Evolutionary conservation across 2,113 vertebrate genomes (phyloP), one percentile per base, ranked within the genome.

Genomic region (Eurystomus gularis): DNA sequence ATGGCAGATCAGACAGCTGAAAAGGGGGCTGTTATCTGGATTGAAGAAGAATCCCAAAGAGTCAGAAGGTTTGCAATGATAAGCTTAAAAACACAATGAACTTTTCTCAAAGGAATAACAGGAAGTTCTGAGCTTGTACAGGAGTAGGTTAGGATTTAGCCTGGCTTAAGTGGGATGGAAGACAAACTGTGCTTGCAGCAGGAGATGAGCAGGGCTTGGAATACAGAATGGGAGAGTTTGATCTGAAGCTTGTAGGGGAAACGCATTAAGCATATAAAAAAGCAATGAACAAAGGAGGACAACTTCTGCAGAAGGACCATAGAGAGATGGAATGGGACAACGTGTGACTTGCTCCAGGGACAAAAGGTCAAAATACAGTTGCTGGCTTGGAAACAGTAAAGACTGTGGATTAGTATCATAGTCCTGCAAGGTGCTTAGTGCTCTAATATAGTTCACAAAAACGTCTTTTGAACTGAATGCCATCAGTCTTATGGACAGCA

Each of bases 111-210:
- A 91, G 84, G 73, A 73, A 42, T 86, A 75, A 61, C 46, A 87
- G 92, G 90, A 93, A 93, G 88, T 95, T 91, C 62, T 90, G 68
- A 82, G 87, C 85, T 90, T 90, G 77, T 91, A 90, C 37, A 70
- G 46, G 64, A 95, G 49, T 46, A 77, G 14, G 29, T 93, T 92
- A 85, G 90, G 86, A 94, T 96, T 96, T 96, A 93, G 83, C 42
- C 82, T 78, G 76, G 76, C 88, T 94, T 93, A 92, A 95, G 82
- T 62, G 79, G 69, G 77, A 78, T 88, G 91, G 93, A 96, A 94
- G 72, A 71, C 80, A 89, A 95, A 95, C 60, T 40, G 23, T 72
- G 60, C 55, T 94, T 93, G 69, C 42, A 91, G 86, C 69, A 92
- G 82, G 58, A 94, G 58, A 79, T 82, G 90, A 93, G 52, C 20